Evolutionary conservation across 2,797 vertebrate genomes (phyloP).

Genomic region (Melanogrammus aeglefinus): DNA sequence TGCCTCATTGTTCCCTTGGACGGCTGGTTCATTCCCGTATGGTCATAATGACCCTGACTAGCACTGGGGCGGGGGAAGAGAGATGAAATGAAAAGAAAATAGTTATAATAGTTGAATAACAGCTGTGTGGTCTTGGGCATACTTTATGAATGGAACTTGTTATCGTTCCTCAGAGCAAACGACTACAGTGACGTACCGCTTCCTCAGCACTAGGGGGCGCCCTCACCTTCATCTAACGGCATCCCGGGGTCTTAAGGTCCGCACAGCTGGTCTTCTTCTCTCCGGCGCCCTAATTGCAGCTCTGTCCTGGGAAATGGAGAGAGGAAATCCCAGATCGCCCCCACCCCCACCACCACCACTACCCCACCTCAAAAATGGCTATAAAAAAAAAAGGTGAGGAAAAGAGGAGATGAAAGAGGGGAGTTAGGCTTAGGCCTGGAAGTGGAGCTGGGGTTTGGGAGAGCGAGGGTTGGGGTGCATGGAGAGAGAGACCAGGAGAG

Average conservation of each 20-base stretch:
- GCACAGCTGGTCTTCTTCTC: conserved; percentile 71
- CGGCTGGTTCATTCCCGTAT: conserved; percentile 39
- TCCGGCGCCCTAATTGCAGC: conserved; percentile 79
- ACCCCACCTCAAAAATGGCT: conserved; percentile 73
- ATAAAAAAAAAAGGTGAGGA: conserved; percentile 70
- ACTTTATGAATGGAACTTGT: not conserved
- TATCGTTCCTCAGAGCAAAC: not conserved
- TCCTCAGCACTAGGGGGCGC: conserved; percentile 56
- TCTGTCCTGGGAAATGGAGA: conserved; percentile 74
- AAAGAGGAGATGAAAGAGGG: conserved; percentile 42
- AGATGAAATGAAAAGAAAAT: not conserved
- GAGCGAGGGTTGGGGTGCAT: not conserved
- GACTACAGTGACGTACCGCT: conserved; percentile 26
- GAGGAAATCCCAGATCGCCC: conserved; percentile 85
- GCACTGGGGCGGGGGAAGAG: not conserved
- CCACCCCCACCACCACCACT: conserved; percentile 18
- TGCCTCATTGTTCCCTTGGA: conserved; percentile 39
- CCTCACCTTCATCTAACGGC: conserved; percentile 43
- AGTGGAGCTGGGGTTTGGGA: conserved; percentile 14
- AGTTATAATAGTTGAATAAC: not conserved
- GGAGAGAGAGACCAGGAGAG: conserved; percentile 52
- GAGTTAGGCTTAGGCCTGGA: conserved; percentile 67
- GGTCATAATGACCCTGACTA: conserved; percentile 49
- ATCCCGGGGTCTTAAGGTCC: not conserved
- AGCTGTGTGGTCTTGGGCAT: conserved; percentile 19